These are phyloP conservation scores for Zelostemma sp. DNA, from an alignment of 1,140 invertebrate species.

Conservation along the genomic window DNA sequence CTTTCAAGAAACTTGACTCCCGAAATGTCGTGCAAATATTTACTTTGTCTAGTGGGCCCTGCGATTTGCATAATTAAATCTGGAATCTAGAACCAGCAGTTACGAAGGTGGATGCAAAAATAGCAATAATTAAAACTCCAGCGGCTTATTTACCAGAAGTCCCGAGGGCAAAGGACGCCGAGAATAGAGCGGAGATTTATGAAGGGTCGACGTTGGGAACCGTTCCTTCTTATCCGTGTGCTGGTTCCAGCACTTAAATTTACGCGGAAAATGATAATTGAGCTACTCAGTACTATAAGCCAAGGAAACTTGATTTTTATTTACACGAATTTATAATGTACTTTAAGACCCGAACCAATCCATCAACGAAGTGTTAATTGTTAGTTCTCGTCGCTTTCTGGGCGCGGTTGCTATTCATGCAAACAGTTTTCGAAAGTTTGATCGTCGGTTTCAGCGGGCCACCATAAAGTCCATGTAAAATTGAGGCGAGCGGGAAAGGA, in stretches of 20 bases:
- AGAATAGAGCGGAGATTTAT: conserved; percentile 33
- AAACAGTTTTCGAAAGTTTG: conserved; percentile 66
- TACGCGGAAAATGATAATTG: conserved; percentile 44
- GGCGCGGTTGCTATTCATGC: conserved; percentile 61
- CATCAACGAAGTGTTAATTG: conserved; percentile 58
- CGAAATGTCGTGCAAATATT: conserved; percentile 42
- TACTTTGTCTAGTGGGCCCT: conserved; percentile 31
- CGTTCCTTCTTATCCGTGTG: conserved; percentile 38
- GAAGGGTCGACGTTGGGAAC: conserved; percentile 28
- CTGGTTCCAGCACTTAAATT: conserved; percentile 40
- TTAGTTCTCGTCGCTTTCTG: conserved; percentile 55
- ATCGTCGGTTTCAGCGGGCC: conserved; percentile 58
- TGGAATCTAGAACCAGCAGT: conserved; percentile 14
- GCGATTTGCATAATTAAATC: conserved; percentile 55
- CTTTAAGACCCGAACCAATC: conserved; percentile 42
- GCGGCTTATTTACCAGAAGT: conserved; percentile 58
- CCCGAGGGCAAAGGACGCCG: conserved; percentile 36
- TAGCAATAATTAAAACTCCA: conserved; percentile 53
- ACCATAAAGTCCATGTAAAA: conserved; percentile 54
- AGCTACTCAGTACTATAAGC: too few species aligned
- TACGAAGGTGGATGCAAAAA: conserved; percentile 32
- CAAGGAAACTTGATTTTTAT: too few species aligned
- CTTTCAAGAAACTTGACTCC: conserved; percentile 3
- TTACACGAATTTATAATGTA: conserved; percentile 13
- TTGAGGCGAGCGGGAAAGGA: conserved; percentile 26